Conservation (phyloP, 2,888 invertebrate species). For the Drosophila parthenogenetica region DNA sequence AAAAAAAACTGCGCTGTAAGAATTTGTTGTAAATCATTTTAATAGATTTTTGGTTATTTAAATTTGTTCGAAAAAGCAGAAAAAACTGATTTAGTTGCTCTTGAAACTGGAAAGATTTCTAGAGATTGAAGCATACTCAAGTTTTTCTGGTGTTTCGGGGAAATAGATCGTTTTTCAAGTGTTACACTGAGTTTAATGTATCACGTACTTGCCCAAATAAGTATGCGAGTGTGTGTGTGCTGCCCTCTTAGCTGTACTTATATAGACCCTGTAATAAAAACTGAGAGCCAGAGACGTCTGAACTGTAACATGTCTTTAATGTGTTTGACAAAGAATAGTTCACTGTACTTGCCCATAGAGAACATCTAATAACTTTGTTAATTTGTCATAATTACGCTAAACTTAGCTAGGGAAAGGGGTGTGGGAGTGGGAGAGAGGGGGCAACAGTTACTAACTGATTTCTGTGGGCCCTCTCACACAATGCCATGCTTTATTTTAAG, state of each 20-base stretch:
- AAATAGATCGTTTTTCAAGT: conserved; percentile 2
- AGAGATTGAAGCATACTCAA: background rate
- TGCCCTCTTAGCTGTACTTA: conserved; percentile 51
- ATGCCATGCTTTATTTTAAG: conserved; percentile 77
- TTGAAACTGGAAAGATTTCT: background rate
- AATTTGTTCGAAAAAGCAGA: background rate
- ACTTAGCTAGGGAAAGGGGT: conserved; percentile 4
- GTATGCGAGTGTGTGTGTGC: background rate
- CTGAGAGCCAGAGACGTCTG: conserved; percentile 18
- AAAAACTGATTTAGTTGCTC: conserved; percentile 5
- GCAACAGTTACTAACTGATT: conserved; percentile 35
- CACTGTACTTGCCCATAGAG: conserved; percentile 52
- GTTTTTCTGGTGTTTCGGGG: background rate
- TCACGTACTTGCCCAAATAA: conserved; percentile 44
- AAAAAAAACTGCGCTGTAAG: conserved; percentile 17
- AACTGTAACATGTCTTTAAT: conserved; percentile 69
- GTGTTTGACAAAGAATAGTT: conserved; percentile 61
- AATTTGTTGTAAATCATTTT: conserved; percentile 16
- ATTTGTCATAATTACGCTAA: conserved; percentile 66
- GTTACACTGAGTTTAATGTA: conserved; percentile 61
- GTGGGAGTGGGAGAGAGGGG: background rate
- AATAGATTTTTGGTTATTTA: conserved; percentile 4
- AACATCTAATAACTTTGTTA: conserved; percentile 58
- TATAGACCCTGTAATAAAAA: conserved; percentile 43
- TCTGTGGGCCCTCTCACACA: conserved; percentile 61